Evolutionary conservation across 2,113 vertebrate species (phyloP).

Genomic region (Turdus rufiventris): DNA sequence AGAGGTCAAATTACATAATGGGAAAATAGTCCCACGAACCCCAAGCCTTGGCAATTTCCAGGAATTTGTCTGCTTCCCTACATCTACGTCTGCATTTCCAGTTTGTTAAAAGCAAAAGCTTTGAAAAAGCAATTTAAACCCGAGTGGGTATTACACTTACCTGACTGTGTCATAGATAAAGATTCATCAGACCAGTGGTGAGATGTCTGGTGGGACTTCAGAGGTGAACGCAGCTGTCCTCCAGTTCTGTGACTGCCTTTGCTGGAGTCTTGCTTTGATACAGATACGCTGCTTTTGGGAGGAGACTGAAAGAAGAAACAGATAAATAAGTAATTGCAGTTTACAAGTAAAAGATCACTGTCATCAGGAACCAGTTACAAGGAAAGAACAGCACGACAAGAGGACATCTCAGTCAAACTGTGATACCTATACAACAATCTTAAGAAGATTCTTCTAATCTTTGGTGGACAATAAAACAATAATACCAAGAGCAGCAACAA

Average conservation of each 20-base stretch:
- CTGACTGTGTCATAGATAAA: slow-evolving; percentile 80
- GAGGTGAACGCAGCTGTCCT: slow-evolving; percentile 68
- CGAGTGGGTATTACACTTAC: slow-evolving; percentile 69
- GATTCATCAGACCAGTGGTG: slow-evolving; percentile 80
- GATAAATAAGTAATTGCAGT: not conserved
- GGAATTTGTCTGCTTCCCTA: not conserved
- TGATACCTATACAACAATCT: not conserved
- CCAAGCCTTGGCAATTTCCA: not conserved
- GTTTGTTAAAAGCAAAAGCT: not conserved
- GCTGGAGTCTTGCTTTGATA: slow-evolving; percentile 76
- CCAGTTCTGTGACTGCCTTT: slow-evolving; percentile 64
- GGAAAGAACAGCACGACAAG: not conserved
- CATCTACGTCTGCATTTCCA: not conserved
- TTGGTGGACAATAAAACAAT: not conserved
- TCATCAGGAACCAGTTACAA: not conserved
- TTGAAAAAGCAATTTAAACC: not conserved
- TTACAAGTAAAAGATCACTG: not conserved
- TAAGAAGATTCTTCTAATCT: not conserved
- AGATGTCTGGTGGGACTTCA: slow-evolving; percentile 69
- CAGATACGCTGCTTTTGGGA: slow-evolving; percentile 74
- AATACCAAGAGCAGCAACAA: not conserved
- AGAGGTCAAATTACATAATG: not conserved
- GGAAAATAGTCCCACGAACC: not conserved
- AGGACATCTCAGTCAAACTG: not conserved
- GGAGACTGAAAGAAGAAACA: slow-evolving; percentile 69